phyloP scores from a whole-genome alignment of 2,797 vertebrate species.

The Muscicapa comitata region DNA sequence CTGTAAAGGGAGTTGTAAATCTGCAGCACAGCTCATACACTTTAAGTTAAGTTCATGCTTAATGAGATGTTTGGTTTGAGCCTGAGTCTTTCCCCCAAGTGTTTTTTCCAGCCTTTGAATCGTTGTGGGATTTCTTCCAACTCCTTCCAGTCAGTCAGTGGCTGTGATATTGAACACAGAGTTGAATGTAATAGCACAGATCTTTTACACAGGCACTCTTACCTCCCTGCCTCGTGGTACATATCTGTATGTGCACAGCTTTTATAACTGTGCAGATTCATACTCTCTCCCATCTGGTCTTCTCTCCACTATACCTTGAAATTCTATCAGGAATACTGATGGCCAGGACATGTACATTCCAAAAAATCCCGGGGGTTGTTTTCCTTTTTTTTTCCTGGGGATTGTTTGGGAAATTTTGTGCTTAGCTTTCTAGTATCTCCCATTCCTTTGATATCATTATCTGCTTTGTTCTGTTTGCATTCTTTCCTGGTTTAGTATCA shows the following conservation, averaged over 20 bases:
- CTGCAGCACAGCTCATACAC: conserved; percentile 5
- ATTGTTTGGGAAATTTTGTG: not conserved
- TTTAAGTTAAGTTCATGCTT: conserved; percentile 1
- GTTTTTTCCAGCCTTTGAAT: conserved; percentile 45
- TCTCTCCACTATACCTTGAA: not conserved
- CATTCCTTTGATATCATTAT: conserved; percentile 8
- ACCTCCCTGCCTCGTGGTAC: not conserved
- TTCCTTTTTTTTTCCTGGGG: rapidly evolving
- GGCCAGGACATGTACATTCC: not conserved
- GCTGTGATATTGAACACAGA: not conserved
- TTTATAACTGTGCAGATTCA: not conserved
- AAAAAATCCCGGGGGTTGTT: too few species aligned
- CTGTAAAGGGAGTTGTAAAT: conserved; percentile 36
- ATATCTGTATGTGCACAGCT: not conserved
- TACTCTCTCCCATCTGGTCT: not conserved
- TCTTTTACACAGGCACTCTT: not conserved
- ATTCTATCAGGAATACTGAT: not conserved
- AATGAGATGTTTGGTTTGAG: conserved; percentile 44
- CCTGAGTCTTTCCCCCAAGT: conserved; percentile 7
- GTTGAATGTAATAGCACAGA: not conserved
- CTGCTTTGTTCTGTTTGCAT: conserved; percentile 34
- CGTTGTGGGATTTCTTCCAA: conserved; percentile 22
- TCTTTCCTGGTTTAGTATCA: conserved; percentile 25
- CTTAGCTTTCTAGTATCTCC: conserved; percentile 4
- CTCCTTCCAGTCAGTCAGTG: conserved; percentile 26